These are phyloP conservation scores for Nomada ferruginata DNA, from an alignment of 2,888 invertebrate genomes.

Conservation along the genomic window DNA sequence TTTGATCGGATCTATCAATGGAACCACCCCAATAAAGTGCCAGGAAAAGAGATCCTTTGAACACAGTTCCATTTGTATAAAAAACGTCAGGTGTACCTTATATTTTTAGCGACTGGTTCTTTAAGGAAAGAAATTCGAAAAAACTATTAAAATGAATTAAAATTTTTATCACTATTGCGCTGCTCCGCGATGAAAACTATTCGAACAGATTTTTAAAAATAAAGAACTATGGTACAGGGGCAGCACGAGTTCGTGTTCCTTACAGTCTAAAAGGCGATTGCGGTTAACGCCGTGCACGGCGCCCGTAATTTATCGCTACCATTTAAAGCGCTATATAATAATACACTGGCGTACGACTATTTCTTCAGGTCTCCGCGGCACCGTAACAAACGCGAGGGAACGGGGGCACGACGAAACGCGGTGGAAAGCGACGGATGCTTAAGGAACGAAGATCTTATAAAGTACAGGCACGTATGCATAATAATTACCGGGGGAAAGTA, in stretches of 20 bases:
- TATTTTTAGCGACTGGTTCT: no score
- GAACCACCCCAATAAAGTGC: not conserved
- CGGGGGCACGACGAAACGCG: constrained; percentile 45
- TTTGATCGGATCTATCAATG: not conserved
- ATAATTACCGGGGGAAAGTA: constrained; percentile 64
- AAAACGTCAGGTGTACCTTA: no score
- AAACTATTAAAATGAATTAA: no score
- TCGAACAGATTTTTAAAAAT: not conserved
- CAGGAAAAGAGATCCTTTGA: not conserved
- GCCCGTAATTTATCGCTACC: constrained; percentile 81
- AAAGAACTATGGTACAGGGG: constrained; percentile 54
- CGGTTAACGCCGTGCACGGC: constrained; percentile 75
- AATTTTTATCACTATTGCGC: no score
- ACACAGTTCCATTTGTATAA: no score
- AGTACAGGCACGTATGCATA: constrained; percentile 58
- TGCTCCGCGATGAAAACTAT: not conserved
- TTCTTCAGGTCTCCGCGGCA: constrained; percentile 75
- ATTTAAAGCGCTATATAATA: constrained; percentile 81
- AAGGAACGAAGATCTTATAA: constrained; percentile 62
- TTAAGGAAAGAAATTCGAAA: no score
- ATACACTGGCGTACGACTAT: constrained; percentile 77
- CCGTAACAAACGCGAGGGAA: constrained; percentile 33
- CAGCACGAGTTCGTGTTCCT: constrained; percentile 19
- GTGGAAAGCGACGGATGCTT: constrained; percentile 57
- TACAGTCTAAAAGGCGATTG: constrained; percentile 77